Evolutionary conservation across 2,888 invertebrate genomes (phyloP).

Genomic region (Caenorhabditis wallacei): DNA sequence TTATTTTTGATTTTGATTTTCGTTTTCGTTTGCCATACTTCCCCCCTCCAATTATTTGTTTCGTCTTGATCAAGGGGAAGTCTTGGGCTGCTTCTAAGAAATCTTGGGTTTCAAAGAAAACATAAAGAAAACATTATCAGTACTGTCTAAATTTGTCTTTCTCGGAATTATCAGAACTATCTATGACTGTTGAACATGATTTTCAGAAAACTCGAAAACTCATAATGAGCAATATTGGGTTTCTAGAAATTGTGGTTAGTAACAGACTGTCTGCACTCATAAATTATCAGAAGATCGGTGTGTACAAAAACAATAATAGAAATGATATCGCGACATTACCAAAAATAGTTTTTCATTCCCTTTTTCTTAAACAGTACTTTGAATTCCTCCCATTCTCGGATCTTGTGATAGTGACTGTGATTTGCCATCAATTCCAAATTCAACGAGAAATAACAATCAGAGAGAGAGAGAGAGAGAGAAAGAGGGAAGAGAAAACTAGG

Average conservation of each 20-base stretch:
- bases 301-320: too few species aligned
- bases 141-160: too few species aligned
- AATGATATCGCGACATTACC: background rate
- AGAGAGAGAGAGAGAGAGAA: too few species aligned
- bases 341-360: slow-evolving; percentile 14
- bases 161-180: too few species aligned
- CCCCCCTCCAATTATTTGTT: background rate
- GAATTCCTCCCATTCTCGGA: slow-evolving; percentile 56
- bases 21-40: slow-evolving; percentile 37
- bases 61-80: slow-evolving; percentile 19
- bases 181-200: too few species aligned
- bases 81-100: slow-evolving; percentile 4
- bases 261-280: too few species aligned
- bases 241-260: too few species aligned
- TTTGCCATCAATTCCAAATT: slow-evolving; percentile 9
- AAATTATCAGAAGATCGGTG: too few species aligned
- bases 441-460: slow-evolving; percentile 1
- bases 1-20: slow-evolving; percentile 29
- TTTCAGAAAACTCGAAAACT: too few species aligned
- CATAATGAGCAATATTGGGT: background rate
- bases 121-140: background rate
- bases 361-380: slow-evolving; percentile 32
- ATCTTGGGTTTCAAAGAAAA: background rate
- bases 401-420: slow-evolving; percentile 49
- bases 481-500: too few species aligned